Evolutionary conservation across 1,140 invertebrate species (phyloP), one percentile per base, ranked within the genome.

Genomic region (Meloidogyne chitwoodi): DNA sequence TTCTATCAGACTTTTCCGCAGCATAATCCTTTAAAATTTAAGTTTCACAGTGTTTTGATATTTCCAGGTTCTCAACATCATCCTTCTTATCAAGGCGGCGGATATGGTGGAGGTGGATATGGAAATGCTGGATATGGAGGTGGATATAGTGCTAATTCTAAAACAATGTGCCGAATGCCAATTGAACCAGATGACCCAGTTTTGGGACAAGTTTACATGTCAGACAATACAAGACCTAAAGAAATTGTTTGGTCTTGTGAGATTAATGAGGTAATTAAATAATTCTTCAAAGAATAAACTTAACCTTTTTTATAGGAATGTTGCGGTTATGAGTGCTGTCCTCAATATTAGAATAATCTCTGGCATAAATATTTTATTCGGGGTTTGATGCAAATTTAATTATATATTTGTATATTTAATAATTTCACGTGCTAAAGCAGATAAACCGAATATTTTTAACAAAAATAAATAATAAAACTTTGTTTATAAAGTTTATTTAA

Each of bases 111-210:
- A 41, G 38, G 38, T 1, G 38, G 38, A 41, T 41, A 41, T 41
- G 38, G 38, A 12, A 14, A 14, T 3, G 31, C 3, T 10, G 31
- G 31, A 4, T 41, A 41, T 5, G 44, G 44, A 19, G 44, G 48
- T 56, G 48, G 48, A 56, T 56, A 56, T 56, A 19, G 48, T 16
- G 48, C 48, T 56, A 19, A 19, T 56, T 73, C 71, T 27, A 61
- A 64, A 61, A 73, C 48, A 73, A 86, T 87, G 84, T 86, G 85
- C 77, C 56, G 85, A 22, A 87, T 87, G 85, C 82, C 86, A 10
- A 71, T 86, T 68, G 80, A 85, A 3, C 34, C 72, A 12, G 68
- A 29, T 27, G 85, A 86, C 73, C 79, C 80, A 22, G 77, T 79
- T 68, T 76, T 86, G 56, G 85, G 85, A 38, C 84, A 87, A 62